A percentile compares a stretch with the other conserved stretches of the same genome.
Evolutionary conservation across 2,888 invertebrate species (phyloP).

Genomic region (Meliscaeva auricollis): DNA sequence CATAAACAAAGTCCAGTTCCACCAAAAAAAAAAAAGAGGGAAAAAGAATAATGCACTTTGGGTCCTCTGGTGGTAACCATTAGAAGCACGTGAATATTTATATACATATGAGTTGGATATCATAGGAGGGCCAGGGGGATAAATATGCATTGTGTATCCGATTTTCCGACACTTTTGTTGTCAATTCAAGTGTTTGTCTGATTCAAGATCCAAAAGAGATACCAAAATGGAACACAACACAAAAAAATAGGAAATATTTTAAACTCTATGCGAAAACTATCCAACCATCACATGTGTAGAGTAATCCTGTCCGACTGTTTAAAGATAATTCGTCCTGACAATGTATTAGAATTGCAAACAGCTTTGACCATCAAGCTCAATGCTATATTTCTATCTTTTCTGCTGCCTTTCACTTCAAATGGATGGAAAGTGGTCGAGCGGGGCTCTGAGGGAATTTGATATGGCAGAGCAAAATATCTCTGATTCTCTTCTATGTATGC

Average conservation of each 20-base stretch:
- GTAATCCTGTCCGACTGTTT: constrained; percentile 67
- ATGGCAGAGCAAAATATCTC: constrained; percentile 29
- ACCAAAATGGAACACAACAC: background rate
- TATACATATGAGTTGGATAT: background rate
- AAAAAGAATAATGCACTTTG: constrained; percentile 24
- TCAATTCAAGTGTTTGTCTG: constrained; percentile 65
- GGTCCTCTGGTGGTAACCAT: constrained; percentile 13
- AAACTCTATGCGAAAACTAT: constrained; percentile 49
- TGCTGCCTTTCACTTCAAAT: background rate
- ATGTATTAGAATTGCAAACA: constrained; percentile 74
- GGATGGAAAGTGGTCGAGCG: background rate
- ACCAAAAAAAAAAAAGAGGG: constrained; percentile 16
- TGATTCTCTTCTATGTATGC: background rate
- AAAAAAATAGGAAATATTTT: constrained; percentile 29
- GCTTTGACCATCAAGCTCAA: constrained; percentile 47
- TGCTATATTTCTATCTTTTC: constrained; percentile 1
- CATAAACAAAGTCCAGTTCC: constrained; percentile 59
- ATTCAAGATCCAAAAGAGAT: constrained; percentile 1
- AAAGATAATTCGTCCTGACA: constrained; percentile 63
- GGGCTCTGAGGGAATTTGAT: constrained; percentile 3
- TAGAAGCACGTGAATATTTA: constrained; percentile 26
- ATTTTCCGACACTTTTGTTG: constrained; percentile 65
- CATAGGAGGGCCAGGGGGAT: background rate
- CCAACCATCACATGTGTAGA: constrained; percentile 61
- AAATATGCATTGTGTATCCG: constrained; percentile 45